A percentile compares a stretch with the other conserved stretches of the same genome.
Conservation (phyloP, 1,140 invertebrate species). For the Stegodyphus mimosarum region DNA sequence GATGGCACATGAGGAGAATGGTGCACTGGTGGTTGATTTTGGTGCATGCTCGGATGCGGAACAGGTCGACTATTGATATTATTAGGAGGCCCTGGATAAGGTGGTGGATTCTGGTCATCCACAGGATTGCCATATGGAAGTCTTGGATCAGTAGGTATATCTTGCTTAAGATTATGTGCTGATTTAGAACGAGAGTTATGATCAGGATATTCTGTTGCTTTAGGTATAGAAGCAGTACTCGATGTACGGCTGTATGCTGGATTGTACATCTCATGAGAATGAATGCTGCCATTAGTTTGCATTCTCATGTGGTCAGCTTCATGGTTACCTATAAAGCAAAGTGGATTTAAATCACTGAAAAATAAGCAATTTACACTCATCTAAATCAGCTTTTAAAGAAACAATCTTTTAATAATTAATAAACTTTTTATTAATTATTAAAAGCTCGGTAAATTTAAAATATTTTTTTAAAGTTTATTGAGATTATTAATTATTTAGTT, state of each 20-base stretch:
- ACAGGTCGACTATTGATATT: slow-evolving; percentile 20
- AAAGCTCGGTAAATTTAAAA: too few relatives aligned
- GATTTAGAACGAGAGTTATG: slow-evolving; percentile 41
- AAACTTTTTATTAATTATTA: too few relatives aligned
- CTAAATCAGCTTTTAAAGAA: too few relatives aligned
- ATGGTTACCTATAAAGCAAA: slow-evolving; percentile 37
- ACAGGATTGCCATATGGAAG: slow-evolving; percentile 54
- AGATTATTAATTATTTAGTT: too few relatives aligned
- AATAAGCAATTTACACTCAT: not conserved
- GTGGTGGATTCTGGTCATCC: slow-evolving; percentile 60
- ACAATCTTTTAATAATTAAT: too few relatives aligned
- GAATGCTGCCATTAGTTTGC: slow-evolving; percentile 24
- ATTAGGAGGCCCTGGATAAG: slow-evolving; percentile 43
- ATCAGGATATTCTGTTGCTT: slow-evolving; percentile 44
- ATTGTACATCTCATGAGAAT: slow-evolving; percentile 75
- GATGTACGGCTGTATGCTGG: slow-evolving; percentile 78
- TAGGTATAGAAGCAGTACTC: slow-evolving; percentile 70
- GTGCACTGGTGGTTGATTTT: slow-evolving; percentile 60
- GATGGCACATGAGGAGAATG: slow-evolving; percentile 62
- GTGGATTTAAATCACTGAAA: not conserved
- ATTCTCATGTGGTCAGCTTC: slow-evolving; percentile 16
- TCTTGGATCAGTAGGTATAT: slow-evolving; percentile 28
- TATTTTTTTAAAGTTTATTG: too few relatives aligned
- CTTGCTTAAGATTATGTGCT: slow-evolving; percentile 48
- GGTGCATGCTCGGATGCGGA: slow-evolving; percentile 62